Conservation (phyloP, 1,140 invertebrate species). For the Uloborus diversus region DNA sequence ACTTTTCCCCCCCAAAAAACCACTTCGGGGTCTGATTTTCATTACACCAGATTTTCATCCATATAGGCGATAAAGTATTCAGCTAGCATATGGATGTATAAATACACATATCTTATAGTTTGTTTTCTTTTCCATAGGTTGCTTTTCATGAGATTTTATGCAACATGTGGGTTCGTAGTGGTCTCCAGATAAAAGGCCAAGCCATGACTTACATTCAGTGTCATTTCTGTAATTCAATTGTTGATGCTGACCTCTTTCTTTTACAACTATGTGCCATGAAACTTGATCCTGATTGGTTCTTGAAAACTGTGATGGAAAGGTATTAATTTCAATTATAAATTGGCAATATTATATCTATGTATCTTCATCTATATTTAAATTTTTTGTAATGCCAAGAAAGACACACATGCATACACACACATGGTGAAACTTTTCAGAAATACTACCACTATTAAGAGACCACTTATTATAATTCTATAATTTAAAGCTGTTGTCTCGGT, state of each 20-base stretch:
- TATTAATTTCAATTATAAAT: slow-evolving; percentile 68
- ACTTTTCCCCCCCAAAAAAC: no score
- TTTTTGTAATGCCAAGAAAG: no score
- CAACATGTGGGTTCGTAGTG: slow-evolving; percentile 95
- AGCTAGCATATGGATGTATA: no score
- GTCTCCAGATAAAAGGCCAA: slow-evolving; percentile 96
- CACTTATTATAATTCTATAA: no score
- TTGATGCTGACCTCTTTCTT: slow-evolving; percentile 94
- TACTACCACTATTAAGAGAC: background rate
- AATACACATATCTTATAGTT: no score
- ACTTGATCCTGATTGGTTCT: slow-evolving; percentile 83
- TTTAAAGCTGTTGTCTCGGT: no score
- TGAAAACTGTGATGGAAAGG: slow-evolving; percentile 87
- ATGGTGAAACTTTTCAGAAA: background rate
- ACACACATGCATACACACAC: no score
- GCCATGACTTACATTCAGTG: slow-evolving; percentile 99
- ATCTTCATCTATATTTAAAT: background rate
- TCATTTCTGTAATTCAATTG: slow-evolving; percentile 98
- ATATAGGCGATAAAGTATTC: no score
- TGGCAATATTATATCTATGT: background rate
- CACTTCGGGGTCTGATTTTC: no score
- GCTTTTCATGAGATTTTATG: slow-evolving; percentile 94
- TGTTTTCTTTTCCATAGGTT: no score
- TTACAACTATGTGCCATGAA: slow-evolving; percentile 91
- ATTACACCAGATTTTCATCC: no score